phyloP scores from a whole-genome alignment of 2,888 invertebrate species.

The Orthonychiurus folsomi region DNA sequence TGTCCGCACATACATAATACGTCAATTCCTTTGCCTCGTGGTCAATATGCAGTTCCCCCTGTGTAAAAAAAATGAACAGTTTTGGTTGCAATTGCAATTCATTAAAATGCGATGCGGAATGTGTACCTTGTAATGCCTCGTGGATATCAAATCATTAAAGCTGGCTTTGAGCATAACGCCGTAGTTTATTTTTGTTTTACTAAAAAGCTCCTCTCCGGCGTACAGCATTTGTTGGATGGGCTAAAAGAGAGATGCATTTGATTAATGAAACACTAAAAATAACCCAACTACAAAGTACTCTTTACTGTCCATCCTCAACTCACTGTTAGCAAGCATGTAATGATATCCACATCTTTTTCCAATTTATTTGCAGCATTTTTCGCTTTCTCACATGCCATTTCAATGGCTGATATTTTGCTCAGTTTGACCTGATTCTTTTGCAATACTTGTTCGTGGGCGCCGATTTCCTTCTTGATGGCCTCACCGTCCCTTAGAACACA shows the following conservation, averaged over 20 bases:
- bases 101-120: background rate
- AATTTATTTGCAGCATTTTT: no score
- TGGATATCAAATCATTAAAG: slow-evolving; percentile 8
- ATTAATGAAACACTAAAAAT: background rate
- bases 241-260: slow-evolving; percentile 9
- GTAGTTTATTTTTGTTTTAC: slow-evolving; percentile 1
- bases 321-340: no score
- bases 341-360: no score
- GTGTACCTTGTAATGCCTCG: slow-evolving; percentile 10
- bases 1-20: slow-evolving; percentile 17
- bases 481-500: slow-evolving; percentile 14
- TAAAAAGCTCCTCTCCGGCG: slow-evolving; percentile 3
- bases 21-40: slow-evolving; percentile 13
- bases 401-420: background rate
- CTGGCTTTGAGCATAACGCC: slow-evolving; percentile 1
- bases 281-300: background rate
- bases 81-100: no score
- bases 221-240: slow-evolving; percentile 9
- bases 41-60: slow-evolving; percentile 19
- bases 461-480: slow-evolving; percentile 11
- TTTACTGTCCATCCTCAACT: background rate
- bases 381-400: no score
- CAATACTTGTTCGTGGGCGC: slow-evolving; percentile 2
- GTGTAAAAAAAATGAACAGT: slow-evolving; percentile 6
- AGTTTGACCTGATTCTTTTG: slow-evolving; percentile 14